phyloP scores from a whole-genome alignment of 2,113 vertebrate genomes.

The Hippocampus mohnikei region DNA sequence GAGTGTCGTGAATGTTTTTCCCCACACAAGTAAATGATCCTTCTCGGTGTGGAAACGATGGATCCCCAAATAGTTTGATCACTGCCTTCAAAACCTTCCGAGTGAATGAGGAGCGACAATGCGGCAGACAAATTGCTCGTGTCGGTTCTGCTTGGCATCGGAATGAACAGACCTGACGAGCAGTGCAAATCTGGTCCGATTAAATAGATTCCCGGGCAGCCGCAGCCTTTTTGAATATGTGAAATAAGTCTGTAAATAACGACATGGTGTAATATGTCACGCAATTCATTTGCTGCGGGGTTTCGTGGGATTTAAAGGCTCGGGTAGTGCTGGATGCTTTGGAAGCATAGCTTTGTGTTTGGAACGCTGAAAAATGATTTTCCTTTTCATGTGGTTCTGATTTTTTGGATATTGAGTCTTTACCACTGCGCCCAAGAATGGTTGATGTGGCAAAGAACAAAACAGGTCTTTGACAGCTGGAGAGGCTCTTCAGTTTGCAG shows the following conservation, averaged over 20 bases:
- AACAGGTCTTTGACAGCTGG: neutral
- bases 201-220: neutral
- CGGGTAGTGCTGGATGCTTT: neutral
- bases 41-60: neutral
- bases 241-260: neutral
- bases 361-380: neutral
- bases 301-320: too few relatives aligned
- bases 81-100: neutral
- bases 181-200: neutral
- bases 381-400: neutral
- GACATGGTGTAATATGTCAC: too few relatives aligned
- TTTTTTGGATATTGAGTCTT: neutral
- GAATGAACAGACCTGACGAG: neutral
- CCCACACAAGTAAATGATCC: neutral
- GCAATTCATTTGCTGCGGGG: too few relatives aligned
- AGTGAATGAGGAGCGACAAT: neutral
- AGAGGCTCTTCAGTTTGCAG: neutral
- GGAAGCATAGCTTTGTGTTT: neutral
- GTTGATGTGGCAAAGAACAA: neutral
- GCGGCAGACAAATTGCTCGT: neutral
- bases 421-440: neutral
- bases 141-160: neutral
- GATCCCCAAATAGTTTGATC: neutral
- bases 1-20: neutral
- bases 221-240: neutral